Evolutionary conservation across 2,113 vertebrate species (phyloP).

Genomic region (Mormyrus lacerda): DNA sequence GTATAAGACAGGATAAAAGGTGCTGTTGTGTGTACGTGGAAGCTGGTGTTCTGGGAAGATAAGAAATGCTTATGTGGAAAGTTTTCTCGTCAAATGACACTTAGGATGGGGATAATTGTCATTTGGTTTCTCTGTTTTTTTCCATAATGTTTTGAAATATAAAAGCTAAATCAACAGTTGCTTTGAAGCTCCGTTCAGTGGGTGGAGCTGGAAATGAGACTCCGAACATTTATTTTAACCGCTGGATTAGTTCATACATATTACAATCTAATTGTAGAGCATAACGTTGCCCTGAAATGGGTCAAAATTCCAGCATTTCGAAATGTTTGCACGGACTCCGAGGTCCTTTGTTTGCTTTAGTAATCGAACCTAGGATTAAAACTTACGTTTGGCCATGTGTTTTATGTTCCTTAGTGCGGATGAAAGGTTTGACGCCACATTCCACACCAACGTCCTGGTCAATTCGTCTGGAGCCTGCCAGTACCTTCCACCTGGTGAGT

Average conservation of each 20-base stretch:
- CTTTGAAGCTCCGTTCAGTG: neutral
- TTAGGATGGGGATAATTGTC: neutral
- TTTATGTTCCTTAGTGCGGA: constrained; percentile 64
- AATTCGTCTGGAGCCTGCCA: constrained; percentile 77
- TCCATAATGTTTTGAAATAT: neutral
- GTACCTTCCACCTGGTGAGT: constrained; percentile 81
- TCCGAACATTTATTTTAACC: neutral
- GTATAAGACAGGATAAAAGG: neutral
- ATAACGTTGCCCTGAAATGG: neutral
- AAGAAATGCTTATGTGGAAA: neutral
- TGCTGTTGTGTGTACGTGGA: neutral
- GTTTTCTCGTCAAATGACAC: neutral
- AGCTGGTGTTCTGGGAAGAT: neutral
- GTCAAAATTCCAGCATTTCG: neutral
- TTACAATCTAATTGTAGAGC: neutral
- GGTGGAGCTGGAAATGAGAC: neutral
- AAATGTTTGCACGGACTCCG: neutral
- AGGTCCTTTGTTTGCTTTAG: neutral
- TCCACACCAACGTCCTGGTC: constrained; percentile 84
- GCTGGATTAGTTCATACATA: neutral
- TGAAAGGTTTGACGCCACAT: constrained; percentile 83
- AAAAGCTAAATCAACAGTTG: neutral
- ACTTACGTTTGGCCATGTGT: neutral
- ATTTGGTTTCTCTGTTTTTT: neutral
- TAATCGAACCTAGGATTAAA: neutral